These are phyloP conservation scores for Tetramorium alpestre DNA, from an alignment of 1,140 invertebrate genomes.

Conservation along the genomic window DNA sequence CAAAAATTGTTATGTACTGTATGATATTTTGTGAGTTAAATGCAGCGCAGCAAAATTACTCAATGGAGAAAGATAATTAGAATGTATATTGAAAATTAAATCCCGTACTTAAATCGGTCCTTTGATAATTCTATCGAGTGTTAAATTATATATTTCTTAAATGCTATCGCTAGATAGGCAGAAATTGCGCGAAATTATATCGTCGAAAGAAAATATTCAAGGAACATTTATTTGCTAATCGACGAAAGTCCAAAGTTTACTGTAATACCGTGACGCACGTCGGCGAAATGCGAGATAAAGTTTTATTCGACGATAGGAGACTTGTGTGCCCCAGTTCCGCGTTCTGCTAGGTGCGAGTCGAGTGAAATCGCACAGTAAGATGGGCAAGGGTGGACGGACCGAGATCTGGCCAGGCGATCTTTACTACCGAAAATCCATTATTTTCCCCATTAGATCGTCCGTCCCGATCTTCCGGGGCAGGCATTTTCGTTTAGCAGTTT, in stretches of 20 bases:
- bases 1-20: conserved; percentile 25
- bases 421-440: conserved; percentile 86
- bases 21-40: conserved; percentile 6
- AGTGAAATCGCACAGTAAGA: conserved; percentile 60
- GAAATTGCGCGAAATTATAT: background rate
- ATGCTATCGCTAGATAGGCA: background rate
- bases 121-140: background rate
- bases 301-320: conserved; percentile 20
- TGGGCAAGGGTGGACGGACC: conserved; percentile 71
- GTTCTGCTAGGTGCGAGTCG: conserved; percentile 29
- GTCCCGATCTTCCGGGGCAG: conserved; percentile 78
- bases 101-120: background rate
- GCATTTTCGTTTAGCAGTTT: conserved; percentile 86
- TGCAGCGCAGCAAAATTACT: background rate
- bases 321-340: conserved; percentile 21
- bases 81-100: conserved; percentile 16
- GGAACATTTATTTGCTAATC: conserved; percentile 19
- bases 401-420: conserved; percentile 82
- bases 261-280: background rate
- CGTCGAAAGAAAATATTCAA: background rate
- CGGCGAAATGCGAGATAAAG: conserved; percentile 30
- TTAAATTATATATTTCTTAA: background rate
- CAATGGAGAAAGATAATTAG: background rate
- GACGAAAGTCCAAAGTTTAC: conserved; percentile 4
- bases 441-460: conserved; percentile 84